Evolutionary conservation across 2,113 vertebrate species (phyloP), one percentile per base, ranked within the genome.

Genomic region (Eubucco bourcierii): DNA sequence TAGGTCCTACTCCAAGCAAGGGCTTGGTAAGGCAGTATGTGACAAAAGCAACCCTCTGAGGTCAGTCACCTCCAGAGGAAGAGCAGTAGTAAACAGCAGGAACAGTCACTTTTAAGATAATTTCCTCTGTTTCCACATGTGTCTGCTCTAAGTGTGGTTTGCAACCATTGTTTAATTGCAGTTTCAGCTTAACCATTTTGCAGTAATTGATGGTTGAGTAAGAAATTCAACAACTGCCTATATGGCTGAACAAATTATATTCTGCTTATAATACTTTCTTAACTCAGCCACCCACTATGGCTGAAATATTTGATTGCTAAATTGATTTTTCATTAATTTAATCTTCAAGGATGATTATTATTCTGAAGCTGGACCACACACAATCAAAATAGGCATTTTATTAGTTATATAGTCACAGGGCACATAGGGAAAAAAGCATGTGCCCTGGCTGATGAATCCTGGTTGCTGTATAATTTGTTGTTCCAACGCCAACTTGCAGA

Each of bases 251-350:
- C 61, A 83, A 95, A 95, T 92, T 88, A 92, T 80, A 88, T 23
- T 91, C 60, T 84, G 33, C 78, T 73, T 88, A 29, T 74, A 84
- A 60, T 71, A 89, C 76, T 79, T 92, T 82, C 87, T 90, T 94
- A 92, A 95, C 76, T 92, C 71, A 87, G 86, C 80, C 84, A 83
- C 85, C 84, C 44, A 88, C 93, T 88, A 90, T 68, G 87, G 90
- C 33, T 92, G 87, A 96, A 91, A 94, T 80, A 93, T 84, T 94
- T 95, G 91, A 96, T 92, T 93, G 73, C 46, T 84, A 89, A 94
- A 96, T 95, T 96, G 84, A 95, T 96, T 95, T 96, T 96, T 96
- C 95, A 96, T 94, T 95, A 91, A 96, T 94, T 94, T 90, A 91
- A 90, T 88, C 63, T 90, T 83, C 63, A 44, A 74, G 76, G 68